Base-by-base conservation (phyloP, 2,888 invertebrate species). In the Frankliniella fusca region DNA sequence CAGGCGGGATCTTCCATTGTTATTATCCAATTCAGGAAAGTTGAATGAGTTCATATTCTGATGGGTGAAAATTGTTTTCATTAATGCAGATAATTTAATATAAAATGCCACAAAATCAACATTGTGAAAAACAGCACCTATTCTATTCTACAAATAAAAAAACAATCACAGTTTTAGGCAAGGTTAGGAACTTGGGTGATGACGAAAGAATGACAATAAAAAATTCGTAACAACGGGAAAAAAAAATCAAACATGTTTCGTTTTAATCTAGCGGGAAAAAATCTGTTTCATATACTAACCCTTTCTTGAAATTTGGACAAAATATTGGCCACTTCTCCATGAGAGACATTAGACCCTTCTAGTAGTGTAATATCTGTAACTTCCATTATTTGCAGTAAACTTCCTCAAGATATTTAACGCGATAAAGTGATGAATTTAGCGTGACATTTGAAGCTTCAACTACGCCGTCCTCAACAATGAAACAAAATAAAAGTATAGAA, bases 11-110 rank as follows among this genome's bases (percentile, higher is more conserved):
- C 93, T 89, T 84, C 89, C 89, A 85, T 90, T 90, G 82, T 89
- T 89, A 84, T 89, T 86, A 83, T 90, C 89, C 84, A 94, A 87
- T 86, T 90, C 90, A n/a, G 92, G 90, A 87, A 94, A 93, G 49
- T 87, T 88, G 86, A 92, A 93, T 1, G 88, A 88, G 85, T 90
- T 90, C 84, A 90, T 88, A 86, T 90, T 89, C 92, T 93, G 87
- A 82, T 89, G 88, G 85, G 38, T 27, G 80, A 70, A 80, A 18
- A 76, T 28, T 23, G 23, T 15, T 54, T 54, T 54, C 15, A 54
- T 3, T 54, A 15, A 54, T 12, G 1, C 54, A 54, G 15, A 54
- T 20, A 54, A 20, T 12, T 18, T 15, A 54, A 5, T 54, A 12
- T 5, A 54, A 2, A 18, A 54, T 2, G 15, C 2, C 54, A 5